These are phyloP conservation scores for Gnatocerus cornutus DNA, from an alignment of 2,888 invertebrate species.

Conservation along the genomic window DNA sequence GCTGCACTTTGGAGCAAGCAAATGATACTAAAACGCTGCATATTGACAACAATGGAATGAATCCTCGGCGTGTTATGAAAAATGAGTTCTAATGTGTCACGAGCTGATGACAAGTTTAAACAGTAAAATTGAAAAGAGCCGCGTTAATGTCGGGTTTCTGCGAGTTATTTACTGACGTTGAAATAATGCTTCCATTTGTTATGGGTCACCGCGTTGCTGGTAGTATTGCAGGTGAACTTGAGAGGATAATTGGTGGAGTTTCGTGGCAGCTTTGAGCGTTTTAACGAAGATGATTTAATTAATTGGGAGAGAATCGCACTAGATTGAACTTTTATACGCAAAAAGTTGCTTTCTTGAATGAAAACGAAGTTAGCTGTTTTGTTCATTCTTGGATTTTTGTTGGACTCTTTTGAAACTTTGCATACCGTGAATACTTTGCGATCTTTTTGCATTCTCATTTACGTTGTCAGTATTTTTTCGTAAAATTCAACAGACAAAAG, in stretches of 20 bases:
- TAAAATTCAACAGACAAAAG: too few relatives aligned
- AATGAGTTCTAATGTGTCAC: constrained; percentile 37
- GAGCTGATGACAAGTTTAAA: constrained; percentile 34
- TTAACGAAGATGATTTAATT: background rate
- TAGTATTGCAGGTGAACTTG: constrained; percentile 12
- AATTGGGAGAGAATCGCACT: too few relatives aligned
- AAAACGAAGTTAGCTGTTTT: too few relatives aligned
- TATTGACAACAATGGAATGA: constrained; percentile 27
- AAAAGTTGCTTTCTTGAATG: too few relatives aligned
- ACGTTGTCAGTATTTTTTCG: too few relatives aligned
- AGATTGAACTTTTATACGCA: too few relatives aligned
- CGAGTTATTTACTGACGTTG: constrained; percentile 27
- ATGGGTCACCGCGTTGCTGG: background rate
- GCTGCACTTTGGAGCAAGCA: constrained; percentile 4
- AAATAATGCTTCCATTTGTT: constrained; percentile 15
- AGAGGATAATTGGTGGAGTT: too few relatives aligned
- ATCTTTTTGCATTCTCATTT: too few relatives aligned
- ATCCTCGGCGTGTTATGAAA: constrained; percentile 31
- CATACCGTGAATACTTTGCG: too few relatives aligned
- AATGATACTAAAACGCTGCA: constrained; percentile 14
- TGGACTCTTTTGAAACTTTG: too few relatives aligned
- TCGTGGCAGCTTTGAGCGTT: background rate
- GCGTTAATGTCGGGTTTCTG: constrained; percentile 15
- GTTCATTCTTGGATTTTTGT: too few relatives aligned
- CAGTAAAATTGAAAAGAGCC: constrained; percentile 37